Conservation (phyloP, 92 coral and sea anemone species). For the Heliopora coerulea region DNA sequence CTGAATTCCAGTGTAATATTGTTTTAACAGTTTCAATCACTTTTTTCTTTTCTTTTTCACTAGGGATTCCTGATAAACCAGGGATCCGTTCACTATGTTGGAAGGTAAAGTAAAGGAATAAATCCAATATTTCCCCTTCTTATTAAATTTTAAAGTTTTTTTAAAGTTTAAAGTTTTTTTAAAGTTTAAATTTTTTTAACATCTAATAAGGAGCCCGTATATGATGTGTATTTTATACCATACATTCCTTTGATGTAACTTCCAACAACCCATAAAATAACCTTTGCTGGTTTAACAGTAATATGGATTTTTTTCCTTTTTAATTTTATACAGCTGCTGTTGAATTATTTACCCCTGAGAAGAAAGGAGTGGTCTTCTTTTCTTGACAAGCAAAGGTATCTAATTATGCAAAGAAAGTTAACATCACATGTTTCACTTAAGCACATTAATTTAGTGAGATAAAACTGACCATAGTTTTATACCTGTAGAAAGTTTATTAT, state of each 20-base stretch:
- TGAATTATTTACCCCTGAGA: slow-evolving; percentile 76
- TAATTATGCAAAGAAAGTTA: not conserved
- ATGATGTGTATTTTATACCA: no score
- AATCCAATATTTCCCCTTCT: no score
- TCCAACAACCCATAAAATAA: not conserved
- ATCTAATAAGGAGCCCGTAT: no score
- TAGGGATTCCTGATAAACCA: slow-evolving; percentile 89
- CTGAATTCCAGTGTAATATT: no score
- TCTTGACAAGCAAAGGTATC: slow-evolving; percentile 75
- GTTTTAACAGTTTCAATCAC: not conserved
- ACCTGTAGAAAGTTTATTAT: no score
- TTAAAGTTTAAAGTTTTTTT: not conserved
- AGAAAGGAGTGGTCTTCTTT: slow-evolving; percentile 68
- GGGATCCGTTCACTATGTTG: slow-evolving; percentile 90
- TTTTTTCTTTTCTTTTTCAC: not conserved
- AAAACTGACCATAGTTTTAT: no score
- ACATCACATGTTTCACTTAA: no score
- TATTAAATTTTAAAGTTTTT: not conserved
- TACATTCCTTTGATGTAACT: no score
- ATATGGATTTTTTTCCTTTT: not conserved
- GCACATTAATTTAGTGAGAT: no score
- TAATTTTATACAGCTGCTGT: slow-evolving; percentile 60
- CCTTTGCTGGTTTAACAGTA: not conserved
- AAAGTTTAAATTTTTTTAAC: no score
- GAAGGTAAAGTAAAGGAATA: no score